Base-by-base conservation (phyloP, 64 coral and sea anemone genomes). In the Montipora capricornis region DNA sequence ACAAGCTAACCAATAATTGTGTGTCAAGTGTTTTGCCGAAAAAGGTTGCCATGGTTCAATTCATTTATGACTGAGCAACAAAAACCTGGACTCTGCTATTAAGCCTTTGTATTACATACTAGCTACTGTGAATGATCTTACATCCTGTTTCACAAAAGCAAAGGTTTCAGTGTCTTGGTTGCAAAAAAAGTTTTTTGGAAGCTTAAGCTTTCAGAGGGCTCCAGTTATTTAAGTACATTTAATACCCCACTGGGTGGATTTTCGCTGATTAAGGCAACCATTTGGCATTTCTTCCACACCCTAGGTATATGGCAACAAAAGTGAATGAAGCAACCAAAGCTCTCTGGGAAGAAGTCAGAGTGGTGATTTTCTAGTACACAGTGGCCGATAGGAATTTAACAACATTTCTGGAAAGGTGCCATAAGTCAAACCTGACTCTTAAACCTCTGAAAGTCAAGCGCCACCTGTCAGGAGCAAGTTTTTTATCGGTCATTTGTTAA, bases 401-500 rank as follows among this genome's bases (percentile, higher is more conserved):
- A 37, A 37, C 37, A 37, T 37, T 37, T 37, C 37, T 37, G 37
- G 37, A 37, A 37, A 37, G 37, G 37, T 57, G 6, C 53, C 51
- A 55, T 47, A 37, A 90, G 37, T 49, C 45, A 16, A 81, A 81
- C 50, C 75, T 90, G 53, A 90, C 53, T 22, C 89, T 90, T 50
- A 90, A 80, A 49, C 57, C 44, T 77, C 14, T 80, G 76, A 90
- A 80, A 59, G 24, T 90, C 45, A 92, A 92, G 81, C 68, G 85
- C 46, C 15, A 55, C 79, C 80, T 76, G 16, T 53, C 68, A 50
- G 12, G 49, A 55, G 68, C 77, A 15, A 37, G 29, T 26, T 69
- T n/a, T 93, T 78, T 71, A 88, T 94, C 14, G 92, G 92, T 8
- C 77, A 94, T 44, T 57, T 89, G 16, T 50, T 94, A 15, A 89